These are phyloP conservation scores for Cantharis rufa DNA, from an alignment of 2,888 invertebrate species.

Conservation along the genomic window DNA sequence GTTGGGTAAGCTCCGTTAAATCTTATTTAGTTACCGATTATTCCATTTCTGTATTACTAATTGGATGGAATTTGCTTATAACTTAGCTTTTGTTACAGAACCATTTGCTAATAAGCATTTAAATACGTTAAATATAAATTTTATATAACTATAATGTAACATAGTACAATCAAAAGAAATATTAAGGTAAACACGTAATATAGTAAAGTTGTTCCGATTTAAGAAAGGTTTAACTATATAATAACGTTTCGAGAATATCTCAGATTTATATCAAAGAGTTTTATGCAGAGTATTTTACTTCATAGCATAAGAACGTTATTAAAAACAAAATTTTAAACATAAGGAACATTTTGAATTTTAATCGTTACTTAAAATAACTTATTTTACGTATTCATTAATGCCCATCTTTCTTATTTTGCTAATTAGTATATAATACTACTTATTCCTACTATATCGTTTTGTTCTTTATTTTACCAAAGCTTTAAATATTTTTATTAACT, in stretches of 20 bases:
- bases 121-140: background rate
- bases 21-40: background rate
- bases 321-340: background rate
- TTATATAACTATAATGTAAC: background rate
- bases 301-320: background rate
- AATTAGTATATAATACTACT: too few species aligned
- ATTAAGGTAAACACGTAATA: background rate
- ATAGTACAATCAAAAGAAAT: background rate
- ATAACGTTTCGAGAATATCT: background rate
- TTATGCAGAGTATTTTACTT: background rate
- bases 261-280: background rate
- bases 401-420: too few species aligned
- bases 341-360: background rate
- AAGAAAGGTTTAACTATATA: background rate
- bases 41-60: background rate
- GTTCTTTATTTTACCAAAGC: too few species aligned
- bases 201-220: background rate
- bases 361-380: background rate
- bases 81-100: background rate
- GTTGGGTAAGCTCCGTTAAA: background rate
- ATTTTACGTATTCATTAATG: too few species aligned
- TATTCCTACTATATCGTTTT: too few species aligned
- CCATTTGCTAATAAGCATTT: background rate
- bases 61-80: background rate
- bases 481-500: too few species aligned